Conservation (phyloP, 2,797 vertebrate genomes). For the Darevskia mixta region DNA sequence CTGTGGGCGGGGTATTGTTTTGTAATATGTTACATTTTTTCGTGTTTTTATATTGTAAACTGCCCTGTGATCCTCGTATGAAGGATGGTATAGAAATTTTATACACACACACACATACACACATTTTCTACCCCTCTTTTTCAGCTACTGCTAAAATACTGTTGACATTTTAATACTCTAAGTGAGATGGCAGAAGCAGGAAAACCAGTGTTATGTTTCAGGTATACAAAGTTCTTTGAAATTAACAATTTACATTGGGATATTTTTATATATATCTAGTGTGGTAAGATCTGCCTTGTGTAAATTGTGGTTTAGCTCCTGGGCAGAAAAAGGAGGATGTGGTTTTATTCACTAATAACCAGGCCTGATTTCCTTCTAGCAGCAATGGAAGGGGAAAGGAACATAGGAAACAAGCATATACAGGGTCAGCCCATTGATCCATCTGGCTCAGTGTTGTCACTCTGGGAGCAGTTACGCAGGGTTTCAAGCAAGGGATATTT, state of each 20-base stretch:
- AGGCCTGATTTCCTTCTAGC: not conserved
- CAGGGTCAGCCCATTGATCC: no score
- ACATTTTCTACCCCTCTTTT: not conserved
- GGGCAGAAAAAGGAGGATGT: not conserved
- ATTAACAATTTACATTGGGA: not conserved
- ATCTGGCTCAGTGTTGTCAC: no score
- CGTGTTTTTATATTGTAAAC: no score
- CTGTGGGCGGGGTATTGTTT: no score
- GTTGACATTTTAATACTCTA: constrained; percentile 56
- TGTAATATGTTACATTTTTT: no score
- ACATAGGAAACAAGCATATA: not conserved
- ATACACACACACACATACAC: no score
- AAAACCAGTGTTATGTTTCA: constrained; percentile 13
- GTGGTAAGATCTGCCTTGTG: not conserved
- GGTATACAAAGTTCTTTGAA: constrained; percentile 8
- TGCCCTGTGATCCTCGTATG: no score
- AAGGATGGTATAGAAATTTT: no score
- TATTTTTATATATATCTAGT: not conserved
- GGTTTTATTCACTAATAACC: not conserved
- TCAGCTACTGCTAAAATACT: constrained; percentile 29
- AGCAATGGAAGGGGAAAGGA: not conserved
- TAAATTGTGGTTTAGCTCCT: not conserved
- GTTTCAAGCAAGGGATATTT: no score
- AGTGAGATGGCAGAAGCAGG: constrained; percentile 22
- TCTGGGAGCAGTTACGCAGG: no score